Percentiles rank a stretch among this genome's conserved stretches.
phyloP scores from a whole-genome alignment of 2,888 invertebrate species.

The Biston stratarius region DNA sequence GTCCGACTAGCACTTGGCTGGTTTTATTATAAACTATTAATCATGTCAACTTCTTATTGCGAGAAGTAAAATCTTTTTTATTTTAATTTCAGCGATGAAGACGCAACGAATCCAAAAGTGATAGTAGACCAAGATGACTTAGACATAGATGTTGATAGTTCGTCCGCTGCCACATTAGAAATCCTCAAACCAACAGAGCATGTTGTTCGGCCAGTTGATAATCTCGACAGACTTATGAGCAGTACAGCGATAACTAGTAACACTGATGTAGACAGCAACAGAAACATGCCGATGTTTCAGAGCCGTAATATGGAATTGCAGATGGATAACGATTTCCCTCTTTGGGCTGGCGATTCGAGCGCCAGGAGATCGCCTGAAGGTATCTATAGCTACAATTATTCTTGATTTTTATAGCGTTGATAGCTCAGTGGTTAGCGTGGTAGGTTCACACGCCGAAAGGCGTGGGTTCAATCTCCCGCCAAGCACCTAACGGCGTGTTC shows the following conservation, averaged over 20 bases:
- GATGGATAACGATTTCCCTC: conserved; percentile 67
- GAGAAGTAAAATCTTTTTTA: neutral
- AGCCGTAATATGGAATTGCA: conserved; percentile 64
- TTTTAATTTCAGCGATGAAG: conserved; percentile 87
- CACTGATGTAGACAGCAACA: conserved; percentile 53
- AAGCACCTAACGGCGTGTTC: too few species aligned
- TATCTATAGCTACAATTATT: conserved; percentile 46
- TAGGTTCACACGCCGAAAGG: too few species aligned
- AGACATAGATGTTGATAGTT: conserved; percentile 66
- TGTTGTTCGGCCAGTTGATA: conserved; percentile 41
- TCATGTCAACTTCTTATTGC: too few species aligned
- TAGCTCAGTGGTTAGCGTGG: too few species aligned
- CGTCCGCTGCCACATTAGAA: conserved; percentile 33
- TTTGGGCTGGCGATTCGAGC: conserved; percentile 90
- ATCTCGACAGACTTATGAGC: conserved; percentile 56
- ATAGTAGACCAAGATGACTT: conserved; percentile 94
- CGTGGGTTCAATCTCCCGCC: too few species aligned
- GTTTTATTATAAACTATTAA: too few species aligned
- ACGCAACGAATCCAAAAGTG: conserved; percentile 92
- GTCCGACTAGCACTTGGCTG: too few species aligned
- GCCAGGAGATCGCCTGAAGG: conserved; percentile 92
- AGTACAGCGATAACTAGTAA: conserved; percentile 54
- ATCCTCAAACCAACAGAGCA: conserved; percentile 32
- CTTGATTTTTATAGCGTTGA: too few species aligned
- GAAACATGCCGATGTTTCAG: conserved; percentile 65